Percentiles rank a stretch among this genome's conserved stretches.
These are phyloP conservation scores for Clarias gariepinus DNA, from an alignment of 2,113 vertebrate genomes.

Conservation along the genomic window DNA sequence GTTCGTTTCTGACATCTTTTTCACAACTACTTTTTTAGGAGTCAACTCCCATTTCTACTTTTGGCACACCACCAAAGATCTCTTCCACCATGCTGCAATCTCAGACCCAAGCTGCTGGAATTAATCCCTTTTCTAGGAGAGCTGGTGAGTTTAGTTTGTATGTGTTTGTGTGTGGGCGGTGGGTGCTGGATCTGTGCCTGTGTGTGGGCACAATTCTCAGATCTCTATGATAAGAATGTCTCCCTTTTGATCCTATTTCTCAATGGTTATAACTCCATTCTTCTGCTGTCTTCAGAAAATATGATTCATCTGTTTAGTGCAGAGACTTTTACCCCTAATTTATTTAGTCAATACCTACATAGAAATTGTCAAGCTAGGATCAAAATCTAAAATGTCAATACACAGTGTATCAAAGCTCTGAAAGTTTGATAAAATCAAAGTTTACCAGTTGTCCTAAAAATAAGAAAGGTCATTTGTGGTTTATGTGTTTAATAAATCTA, in stretches of 20 bases:
- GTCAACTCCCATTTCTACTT: fast-evolving
- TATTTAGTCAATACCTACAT: not conserved
- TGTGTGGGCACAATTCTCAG: not conserved
- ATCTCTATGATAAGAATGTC: not conserved
- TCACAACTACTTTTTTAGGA: slow-evolving; percentile 61
- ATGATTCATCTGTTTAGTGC: not conserved
- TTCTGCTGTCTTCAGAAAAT: not conserved
- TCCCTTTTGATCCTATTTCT: not conserved
- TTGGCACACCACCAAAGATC: slow-evolving; percentile 31
- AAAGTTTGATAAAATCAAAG: not conserved
- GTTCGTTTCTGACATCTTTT: not conserved
- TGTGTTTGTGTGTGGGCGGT: not conserved
- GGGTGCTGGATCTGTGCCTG: not conserved
- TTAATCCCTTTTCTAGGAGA: slow-evolving; percentile 61
- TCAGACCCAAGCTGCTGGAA: slow-evolving; percentile 46
- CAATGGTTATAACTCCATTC: not conserved
- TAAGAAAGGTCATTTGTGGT: not conserved
- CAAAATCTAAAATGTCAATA: not conserved
- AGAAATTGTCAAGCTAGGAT: not conserved
- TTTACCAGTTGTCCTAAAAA: not conserved
- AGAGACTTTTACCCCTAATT: not conserved
- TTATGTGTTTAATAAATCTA: not conserved
- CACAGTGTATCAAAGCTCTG: not conserved
- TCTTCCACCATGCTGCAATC: slow-evolving; percentile 30
- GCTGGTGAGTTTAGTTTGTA: slow-evolving; percentile 66